These are phyloP conservation scores for Upupa epops DNA, from an alignment of 2,113 vertebrate genomes.

Conservation along the genomic window DNA sequence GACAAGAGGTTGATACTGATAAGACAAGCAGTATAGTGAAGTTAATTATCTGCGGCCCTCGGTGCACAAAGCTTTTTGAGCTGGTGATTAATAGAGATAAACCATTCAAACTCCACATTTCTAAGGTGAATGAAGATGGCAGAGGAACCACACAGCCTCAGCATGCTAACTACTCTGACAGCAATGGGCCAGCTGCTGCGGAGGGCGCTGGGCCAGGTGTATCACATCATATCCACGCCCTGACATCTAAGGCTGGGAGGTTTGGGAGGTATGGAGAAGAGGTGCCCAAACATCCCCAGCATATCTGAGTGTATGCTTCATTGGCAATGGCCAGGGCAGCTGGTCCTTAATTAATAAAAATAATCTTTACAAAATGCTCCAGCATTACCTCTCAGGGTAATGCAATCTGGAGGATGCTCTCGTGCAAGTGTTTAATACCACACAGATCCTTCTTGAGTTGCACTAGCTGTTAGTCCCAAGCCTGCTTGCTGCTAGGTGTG, in stretches of 20 bases:
- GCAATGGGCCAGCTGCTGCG: neutral
- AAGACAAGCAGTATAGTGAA: conserved; percentile 75
- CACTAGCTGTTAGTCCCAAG: neutral
- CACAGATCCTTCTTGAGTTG: neutral
- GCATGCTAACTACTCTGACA: conserved; percentile 54
- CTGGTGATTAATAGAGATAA: conserved; percentile 77
- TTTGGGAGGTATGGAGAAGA: neutral
- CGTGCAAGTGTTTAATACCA: neutral
- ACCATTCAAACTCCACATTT: conserved; percentile 73
- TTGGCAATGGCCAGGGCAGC: neutral
- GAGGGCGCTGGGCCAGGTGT: neutral
- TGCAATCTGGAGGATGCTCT: neutral
- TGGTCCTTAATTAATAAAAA: neutral
- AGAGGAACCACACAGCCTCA: conserved; percentile 38
- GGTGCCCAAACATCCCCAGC: neutral
- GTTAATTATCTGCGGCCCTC: conserved; percentile 72
- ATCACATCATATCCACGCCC: neutral
- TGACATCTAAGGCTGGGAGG: neutral
- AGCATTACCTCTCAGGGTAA: accelerated
- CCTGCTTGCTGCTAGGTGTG: neutral
- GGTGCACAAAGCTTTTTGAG: conserved; percentile 75
- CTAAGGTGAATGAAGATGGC: conserved; percentile 73
- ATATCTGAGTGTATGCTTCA: neutral
- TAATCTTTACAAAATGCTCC: neutral
- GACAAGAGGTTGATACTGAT: conserved; percentile 82